Conservation (phyloP, 2,797 vertebrate genomes). For the Esox lucius region DNA sequence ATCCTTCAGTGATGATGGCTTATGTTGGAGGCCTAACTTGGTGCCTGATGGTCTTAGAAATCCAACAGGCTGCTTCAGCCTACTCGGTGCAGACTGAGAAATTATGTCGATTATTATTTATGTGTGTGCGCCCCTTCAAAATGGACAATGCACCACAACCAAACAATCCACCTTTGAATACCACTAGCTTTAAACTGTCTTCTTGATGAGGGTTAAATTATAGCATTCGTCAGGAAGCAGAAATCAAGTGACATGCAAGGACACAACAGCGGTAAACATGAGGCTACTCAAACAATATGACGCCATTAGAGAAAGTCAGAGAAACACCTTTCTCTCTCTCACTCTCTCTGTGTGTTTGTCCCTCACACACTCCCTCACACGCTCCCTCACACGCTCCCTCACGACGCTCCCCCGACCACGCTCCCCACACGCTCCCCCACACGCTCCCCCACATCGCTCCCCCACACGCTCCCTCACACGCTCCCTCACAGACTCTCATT, state of each 20-base stretch:
- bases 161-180: too few relatives aligned
- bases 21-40: too few relatives aligned
- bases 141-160: too few relatives aligned
- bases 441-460: constrained; percentile 20
- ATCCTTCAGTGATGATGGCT: too few relatives aligned
- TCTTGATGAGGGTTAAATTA: constrained; percentile 73
- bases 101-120: neutral
- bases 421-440: too few relatives aligned
- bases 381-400: too few relatives aligned
- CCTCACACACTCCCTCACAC: constrained; percentile 20
- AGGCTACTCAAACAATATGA: constrained; percentile 56
- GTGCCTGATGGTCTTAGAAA: too few relatives aligned
- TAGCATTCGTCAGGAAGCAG: constrained; percentile 73
- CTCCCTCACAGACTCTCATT: constrained; percentile 26
- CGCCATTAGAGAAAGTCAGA: constrained; percentile 51
- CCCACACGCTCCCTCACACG: neutral
- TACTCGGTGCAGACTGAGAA: too few relatives aligned
- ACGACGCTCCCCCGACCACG: constrained; percentile 18
- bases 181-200: constrained; percentile 56
- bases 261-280: constrained; percentile 63
- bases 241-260: constrained; percentile 76
- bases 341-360: neutral
- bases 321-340: neutral
- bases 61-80: too few relatives aligned
- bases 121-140: constrained; percentile 45